Evolutionary conservation across 2,113 vertebrate genomes (phyloP).

Genomic region (Vimba vimba): DNA sequence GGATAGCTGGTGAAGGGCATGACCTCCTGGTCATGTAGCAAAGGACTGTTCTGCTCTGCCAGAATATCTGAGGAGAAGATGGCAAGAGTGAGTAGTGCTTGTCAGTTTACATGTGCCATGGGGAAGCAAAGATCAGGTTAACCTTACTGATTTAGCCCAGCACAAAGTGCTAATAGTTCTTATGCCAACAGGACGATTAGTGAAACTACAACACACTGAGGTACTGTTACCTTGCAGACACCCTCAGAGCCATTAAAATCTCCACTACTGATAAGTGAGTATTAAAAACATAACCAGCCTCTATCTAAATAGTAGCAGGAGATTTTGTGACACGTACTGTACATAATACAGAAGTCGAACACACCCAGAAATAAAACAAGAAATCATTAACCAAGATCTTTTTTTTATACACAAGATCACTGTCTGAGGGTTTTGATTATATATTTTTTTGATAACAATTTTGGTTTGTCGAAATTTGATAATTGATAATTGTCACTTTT

Average conservation of each 20-base stretch:
- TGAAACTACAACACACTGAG: constrained; percentile 47
- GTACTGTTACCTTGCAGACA: constrained; percentile 33
- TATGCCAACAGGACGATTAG: constrained; percentile 43
- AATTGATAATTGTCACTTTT: background rate
- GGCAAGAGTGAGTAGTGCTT: constrained; percentile 43
- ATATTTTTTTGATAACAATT: background rate
- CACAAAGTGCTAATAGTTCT: constrained; percentile 24
- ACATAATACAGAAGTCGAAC: constrained; percentile 28
- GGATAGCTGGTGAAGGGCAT: constrained; percentile 83
- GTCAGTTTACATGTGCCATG: constrained; percentile 34
- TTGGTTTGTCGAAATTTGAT: background rate
- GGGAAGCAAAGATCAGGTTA: constrained; percentile 48
- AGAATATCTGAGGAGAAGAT: constrained; percentile 81
- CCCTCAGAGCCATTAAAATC: background rate
- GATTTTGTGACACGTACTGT: background rate
- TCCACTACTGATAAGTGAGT: background rate
- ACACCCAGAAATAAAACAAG: constrained; percentile 62
- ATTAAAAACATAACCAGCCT: background rate
- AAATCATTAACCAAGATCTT: constrained; percentile 68
- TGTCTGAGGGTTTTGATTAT: background rate
- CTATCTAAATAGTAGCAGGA: constrained; percentile 12
- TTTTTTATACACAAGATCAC: background rate
- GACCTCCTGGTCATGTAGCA: constrained; percentile 85
- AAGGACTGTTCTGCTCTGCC: constrained; percentile 83
- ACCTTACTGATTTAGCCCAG: constrained; percentile 12